Percentiles rank a stretch among this genome's conserved stretches.
These are phyloP conservation scores for Heterodera filipjevi DNA, from an alignment of 2,888 invertebrate species.

Conservation along the genomic window DNA sequence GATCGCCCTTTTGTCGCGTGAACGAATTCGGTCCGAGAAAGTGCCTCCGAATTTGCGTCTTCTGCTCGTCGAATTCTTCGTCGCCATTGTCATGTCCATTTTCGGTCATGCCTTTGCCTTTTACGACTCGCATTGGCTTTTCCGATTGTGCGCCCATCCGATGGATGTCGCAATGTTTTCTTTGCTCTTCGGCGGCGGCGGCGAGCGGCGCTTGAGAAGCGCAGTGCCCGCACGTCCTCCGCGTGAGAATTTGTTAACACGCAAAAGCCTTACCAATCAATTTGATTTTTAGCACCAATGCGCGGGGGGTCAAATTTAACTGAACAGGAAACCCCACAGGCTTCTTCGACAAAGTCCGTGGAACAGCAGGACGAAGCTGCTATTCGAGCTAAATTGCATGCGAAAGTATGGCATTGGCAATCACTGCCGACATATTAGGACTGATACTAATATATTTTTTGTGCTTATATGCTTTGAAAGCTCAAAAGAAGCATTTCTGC, in stretches of 20 bases:
- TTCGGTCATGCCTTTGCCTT: slow-evolving; percentile 89
- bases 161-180: slow-evolving; percentile 81
- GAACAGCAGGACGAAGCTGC: slow-evolving; percentile 35
- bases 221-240: slow-evolving; percentile 53
- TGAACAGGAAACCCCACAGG: background rate
- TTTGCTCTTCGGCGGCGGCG: slow-evolving; percentile 85
- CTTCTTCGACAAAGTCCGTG: background rate
- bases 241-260: slow-evolving; percentile 41
- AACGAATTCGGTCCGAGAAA: slow-evolving; percentile 71
- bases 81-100: slow-evolving; percentile 80
- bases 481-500: too few species aligned
- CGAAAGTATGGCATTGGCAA: slow-evolving; percentile 44
- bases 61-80: slow-evolving; percentile 87
- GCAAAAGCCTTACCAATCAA: background rate
- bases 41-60: slow-evolving; percentile 74
- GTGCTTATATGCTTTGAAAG: background rate
- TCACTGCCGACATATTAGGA: too few species aligned
- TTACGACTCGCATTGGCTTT: slow-evolving; percentile 86
- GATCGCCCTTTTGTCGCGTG: slow-evolving; percentile 84
- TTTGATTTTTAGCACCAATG: slow-evolving; percentile 34
- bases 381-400: slow-evolving; percentile 57
- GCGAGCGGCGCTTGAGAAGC: slow-evolving; percentile 75
- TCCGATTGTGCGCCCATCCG: slow-evolving; percentile 81
- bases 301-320: slow-evolving; percentile 5
- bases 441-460: too few species aligned